phyloP scores from a whole-genome alignment of 2,113 vertebrate genomes.

The Turnix velox region DNA sequence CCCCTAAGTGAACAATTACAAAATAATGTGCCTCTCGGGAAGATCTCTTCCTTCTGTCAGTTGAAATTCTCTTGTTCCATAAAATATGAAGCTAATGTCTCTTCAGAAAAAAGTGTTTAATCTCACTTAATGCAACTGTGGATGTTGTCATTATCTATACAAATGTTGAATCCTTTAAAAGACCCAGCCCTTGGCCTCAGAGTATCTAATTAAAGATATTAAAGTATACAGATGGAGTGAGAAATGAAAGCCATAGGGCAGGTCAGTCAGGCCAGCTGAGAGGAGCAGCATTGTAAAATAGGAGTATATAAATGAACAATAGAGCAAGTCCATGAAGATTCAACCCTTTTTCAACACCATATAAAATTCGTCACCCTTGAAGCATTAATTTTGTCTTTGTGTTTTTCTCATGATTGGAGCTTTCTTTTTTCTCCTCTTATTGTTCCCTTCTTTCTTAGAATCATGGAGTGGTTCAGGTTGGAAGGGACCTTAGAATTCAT shows the following conservation, averaged over 20 bases:
- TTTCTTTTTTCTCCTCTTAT: background rate
- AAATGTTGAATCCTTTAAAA: constrained; percentile 41
- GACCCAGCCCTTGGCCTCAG: background rate
- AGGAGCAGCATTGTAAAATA: background rate
- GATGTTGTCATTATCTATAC: background rate
- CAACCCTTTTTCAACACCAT: background rate
- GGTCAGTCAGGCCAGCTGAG: background rate
- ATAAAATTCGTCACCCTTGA: background rate
- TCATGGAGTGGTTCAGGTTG: too few species aligned
- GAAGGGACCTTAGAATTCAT: too few species aligned
- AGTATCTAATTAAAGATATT: constrained; percentile 42
- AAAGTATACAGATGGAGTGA: background rate
- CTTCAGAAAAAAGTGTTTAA: background rate
- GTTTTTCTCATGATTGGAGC: background rate
- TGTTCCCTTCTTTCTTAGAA: background rate
- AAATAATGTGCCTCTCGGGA: background rate
- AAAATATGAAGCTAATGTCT: background rate
- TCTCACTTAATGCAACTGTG: background rate
- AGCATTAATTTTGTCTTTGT: background rate
- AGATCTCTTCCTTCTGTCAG: background rate
- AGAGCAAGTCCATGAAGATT: background rate
- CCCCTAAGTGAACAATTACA: background rate
- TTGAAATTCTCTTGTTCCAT: background rate
- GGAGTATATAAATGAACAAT: background rate
- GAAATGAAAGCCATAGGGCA: constrained; percentile 5